These are phyloP conservation scores for Pogoniulus pusillus DNA, from an alignment of 2,797 vertebrate genomes.

Conservation along the genomic window DNA sequence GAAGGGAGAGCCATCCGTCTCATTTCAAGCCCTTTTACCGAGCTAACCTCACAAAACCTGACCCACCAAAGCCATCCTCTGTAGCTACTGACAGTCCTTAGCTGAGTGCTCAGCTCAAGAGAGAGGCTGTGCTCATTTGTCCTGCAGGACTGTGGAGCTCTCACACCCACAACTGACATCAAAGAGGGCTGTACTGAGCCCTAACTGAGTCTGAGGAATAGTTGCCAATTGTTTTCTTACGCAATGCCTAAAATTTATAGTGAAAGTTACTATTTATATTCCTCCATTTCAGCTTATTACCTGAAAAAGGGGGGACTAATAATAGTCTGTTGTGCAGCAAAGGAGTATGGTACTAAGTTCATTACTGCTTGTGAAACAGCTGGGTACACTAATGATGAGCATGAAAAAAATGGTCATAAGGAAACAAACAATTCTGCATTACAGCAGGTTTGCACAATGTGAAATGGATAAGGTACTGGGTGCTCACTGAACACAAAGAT, in stretches of 20 bases:
- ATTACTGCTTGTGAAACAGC: background rate
- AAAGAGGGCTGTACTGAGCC: background rate
- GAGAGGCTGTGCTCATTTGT: background rate
- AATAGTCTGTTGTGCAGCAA: background rate
- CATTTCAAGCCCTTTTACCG: background rate
- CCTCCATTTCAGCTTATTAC: background rate
- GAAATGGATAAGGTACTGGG: conserved; percentile 1
- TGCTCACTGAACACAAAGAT: background rate
- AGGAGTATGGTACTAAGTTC: background rate
- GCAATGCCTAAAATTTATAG: background rate
- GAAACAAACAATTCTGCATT: conserved; percentile 29
- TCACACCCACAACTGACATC: background rate
- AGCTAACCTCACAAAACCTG: background rate
- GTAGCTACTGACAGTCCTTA: background rate
- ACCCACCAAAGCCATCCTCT: background rate
- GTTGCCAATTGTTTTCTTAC: background rate
- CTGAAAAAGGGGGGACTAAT: conserved; percentile 16
- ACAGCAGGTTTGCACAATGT: background rate
- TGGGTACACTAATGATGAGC: background rate
- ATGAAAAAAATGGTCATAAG: background rate
- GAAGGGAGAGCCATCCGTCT: background rate
- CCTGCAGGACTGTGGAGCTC: background rate
- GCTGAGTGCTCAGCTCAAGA: accelerated
- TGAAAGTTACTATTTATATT: background rate
- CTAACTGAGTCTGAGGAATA: background rate